These are phyloP conservation scores for Rosalia funebris DNA, from an alignment of 2,888 invertebrate species.

Conservation along the genomic window DNA sequence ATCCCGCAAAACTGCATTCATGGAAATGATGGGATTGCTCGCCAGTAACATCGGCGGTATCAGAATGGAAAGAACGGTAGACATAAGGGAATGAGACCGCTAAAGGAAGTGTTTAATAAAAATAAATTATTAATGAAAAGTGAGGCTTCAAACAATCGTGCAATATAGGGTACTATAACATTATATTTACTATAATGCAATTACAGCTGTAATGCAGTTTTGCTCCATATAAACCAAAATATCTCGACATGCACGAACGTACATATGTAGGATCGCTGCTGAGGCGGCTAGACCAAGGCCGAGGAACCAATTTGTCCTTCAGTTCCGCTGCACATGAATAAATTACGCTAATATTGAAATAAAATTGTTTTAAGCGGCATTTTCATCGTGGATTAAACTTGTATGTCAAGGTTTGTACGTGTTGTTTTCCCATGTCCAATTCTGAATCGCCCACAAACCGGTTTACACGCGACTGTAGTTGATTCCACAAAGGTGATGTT, in stretches of 20 bases:
- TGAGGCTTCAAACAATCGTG: slow-evolving; percentile 47
- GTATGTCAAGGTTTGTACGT: too few relatives aligned
- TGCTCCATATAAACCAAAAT: neutral
- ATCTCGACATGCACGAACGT: neutral
- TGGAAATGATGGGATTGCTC: neutral
- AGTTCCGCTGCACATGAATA: too few relatives aligned
- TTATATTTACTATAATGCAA: slow-evolving; percentile 34
- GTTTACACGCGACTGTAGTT: too few relatives aligned
- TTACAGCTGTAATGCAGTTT: slow-evolving; percentile 16
- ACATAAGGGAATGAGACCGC: slow-evolving; percentile 46
- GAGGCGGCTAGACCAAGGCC: too few relatives aligned
- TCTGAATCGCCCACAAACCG: too few relatives aligned
- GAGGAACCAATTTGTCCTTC: too few relatives aligned
- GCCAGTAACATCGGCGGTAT: neutral
- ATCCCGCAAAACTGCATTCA: neutral
- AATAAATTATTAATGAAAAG: slow-evolving; percentile 57
- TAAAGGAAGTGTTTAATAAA: slow-evolving; percentile 59
- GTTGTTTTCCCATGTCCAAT: too few relatives aligned
- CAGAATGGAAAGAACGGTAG: slow-evolving; percentile 20
- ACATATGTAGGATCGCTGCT: too few relatives aligned
- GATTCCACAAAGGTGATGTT: too few relatives aligned
- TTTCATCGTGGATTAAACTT: too few relatives aligned
- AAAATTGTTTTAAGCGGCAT: too few relatives aligned
- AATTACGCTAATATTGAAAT: too few relatives aligned
- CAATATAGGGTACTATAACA: slow-evolving; percentile 36